These are phyloP conservation scores for Ammospiza nelsoni DNA, from an alignment of 2,113 vertebrate genomes.

Conservation along the genomic window DNA sequence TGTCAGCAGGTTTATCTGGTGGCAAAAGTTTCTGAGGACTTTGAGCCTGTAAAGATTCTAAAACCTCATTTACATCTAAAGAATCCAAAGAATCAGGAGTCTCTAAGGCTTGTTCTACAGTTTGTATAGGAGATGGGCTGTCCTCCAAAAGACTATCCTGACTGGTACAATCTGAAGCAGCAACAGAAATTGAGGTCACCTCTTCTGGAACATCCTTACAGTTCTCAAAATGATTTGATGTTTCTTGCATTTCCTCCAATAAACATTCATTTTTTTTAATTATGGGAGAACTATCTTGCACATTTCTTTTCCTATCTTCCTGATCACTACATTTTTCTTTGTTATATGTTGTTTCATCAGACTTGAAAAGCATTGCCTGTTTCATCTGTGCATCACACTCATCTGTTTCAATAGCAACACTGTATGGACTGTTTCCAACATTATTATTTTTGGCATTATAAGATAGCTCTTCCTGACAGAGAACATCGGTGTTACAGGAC, in stretches of 20 bases:
- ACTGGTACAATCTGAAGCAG: conserved; percentile 85
- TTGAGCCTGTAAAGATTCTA: conserved; percentile 72
- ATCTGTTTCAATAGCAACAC: background rate
- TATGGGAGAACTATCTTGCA: background rate
- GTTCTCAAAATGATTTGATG: background rate
- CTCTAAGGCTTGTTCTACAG: conserved; percentile 78
- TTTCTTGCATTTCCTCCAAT: conserved; percentile 1
- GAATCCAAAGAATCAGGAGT: conserved; percentile 93
- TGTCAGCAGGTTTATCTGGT: conserved; percentile 92
- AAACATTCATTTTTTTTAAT: background rate
- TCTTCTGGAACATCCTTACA: conserved; percentile 21
- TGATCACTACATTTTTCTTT: background rate
- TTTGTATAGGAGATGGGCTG: conserved; percentile 76
- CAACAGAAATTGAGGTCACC: conserved; percentile 69
- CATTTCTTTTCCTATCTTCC: background rate
- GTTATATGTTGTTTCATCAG: background rate
- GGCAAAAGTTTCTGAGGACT: conserved; percentile 84
- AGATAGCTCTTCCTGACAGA: conserved; percentile 63
- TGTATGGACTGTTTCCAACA: background rate
- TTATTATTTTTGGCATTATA: conserved; percentile 76
- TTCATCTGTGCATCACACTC: background rate
- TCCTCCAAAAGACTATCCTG: conserved; percentile 92
- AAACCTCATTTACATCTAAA: conserved; percentile 83
- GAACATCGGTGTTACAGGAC: conserved; percentile 63
- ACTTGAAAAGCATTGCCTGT: background rate